These are phyloP conservation scores for Caenorhabditis tropicalis DNA, from an alignment of 1,140 invertebrate genomes.

Conservation along the genomic window DNA sequence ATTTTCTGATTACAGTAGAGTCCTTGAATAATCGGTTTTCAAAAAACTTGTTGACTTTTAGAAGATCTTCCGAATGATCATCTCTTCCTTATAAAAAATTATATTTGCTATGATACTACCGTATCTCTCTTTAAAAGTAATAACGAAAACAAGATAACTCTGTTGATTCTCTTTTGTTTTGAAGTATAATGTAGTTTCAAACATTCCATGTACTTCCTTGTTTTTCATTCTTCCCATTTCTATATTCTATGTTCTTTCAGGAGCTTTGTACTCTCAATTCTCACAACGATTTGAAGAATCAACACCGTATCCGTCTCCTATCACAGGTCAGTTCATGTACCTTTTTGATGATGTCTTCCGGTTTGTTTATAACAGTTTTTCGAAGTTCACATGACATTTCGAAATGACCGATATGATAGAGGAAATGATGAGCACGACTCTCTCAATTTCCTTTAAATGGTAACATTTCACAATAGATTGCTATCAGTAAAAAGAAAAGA, in stretches of 20 bases:
- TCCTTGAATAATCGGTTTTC: too few species aligned
- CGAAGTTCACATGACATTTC: background rate
- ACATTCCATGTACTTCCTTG: too few species aligned
- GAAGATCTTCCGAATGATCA: too few species aligned
- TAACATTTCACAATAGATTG: background rate
- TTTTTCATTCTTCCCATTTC: too few species aligned
- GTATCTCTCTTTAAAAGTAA: too few species aligned
- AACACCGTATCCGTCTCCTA: constrained; percentile 15
- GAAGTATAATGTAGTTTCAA: too few species aligned
- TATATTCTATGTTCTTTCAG: background rate
- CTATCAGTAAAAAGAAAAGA: background rate
- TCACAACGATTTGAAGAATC: constrained; percentile 1
- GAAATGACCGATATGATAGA: background rate
- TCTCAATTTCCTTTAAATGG: constrained; percentile 7
- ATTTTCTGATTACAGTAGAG: too few species aligned
- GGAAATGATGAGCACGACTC: background rate
- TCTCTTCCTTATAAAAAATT: too few species aligned
- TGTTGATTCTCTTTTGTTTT: too few species aligned
- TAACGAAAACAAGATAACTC: too few species aligned
- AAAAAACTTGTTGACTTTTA: too few species aligned
- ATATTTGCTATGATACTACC: too few species aligned
- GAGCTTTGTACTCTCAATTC: background rate
- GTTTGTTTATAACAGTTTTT: background rate
- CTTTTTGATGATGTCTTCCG: background rate
- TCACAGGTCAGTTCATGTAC: constrained; percentile 5